Evolutionary conservation across 2,888 invertebrate species (phyloP).

Genomic region (Campoplex capitator): DNA sequence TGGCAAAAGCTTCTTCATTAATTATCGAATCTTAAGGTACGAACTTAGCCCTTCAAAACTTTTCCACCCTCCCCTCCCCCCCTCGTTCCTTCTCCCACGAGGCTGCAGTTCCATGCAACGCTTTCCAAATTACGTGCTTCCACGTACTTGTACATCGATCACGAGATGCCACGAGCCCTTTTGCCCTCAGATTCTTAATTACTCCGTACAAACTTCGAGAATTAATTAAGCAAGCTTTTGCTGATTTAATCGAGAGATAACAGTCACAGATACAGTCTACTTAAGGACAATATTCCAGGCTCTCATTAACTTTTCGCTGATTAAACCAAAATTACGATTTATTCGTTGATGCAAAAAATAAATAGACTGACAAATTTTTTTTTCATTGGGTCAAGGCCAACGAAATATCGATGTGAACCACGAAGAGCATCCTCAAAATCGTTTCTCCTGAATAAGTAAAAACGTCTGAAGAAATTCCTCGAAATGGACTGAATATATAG

Average conservation of each 20-base stretch:
- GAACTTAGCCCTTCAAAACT: constrained; percentile 34
- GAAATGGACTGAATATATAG: constrained; percentile 12
- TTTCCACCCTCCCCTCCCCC: background rate
- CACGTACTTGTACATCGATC: constrained; percentile 26
- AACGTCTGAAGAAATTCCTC: constrained; percentile 34
- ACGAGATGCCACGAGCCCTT: constrained; percentile 4
- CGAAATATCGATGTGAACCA: constrained; percentile 16
- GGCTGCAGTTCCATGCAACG: constrained; percentile 22
- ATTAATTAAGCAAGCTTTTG: constrained; percentile 42
- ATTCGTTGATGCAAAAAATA: background rate
- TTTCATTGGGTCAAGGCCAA: background rate
- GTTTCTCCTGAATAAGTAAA: constrained; percentile 32
- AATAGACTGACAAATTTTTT: background rate
- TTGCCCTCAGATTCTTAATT: constrained; percentile 32
- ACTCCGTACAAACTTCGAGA: constrained; percentile 28
- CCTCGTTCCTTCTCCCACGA: background rate
- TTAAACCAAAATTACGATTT: background rate
- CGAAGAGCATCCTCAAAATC: constrained; percentile 52
- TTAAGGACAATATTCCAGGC: background rate
- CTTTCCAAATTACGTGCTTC: constrained; percentile 18
- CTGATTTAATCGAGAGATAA: constrained; percentile 36
- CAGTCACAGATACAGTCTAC: background rate
- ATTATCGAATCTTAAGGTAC: constrained; percentile 40
- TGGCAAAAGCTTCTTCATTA: constrained; percentile 16
- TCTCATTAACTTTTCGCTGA: background rate